phyloP scores from a whole-genome alignment of 2,113 vertebrate species.

The Corythornis vintsioides region DNA sequence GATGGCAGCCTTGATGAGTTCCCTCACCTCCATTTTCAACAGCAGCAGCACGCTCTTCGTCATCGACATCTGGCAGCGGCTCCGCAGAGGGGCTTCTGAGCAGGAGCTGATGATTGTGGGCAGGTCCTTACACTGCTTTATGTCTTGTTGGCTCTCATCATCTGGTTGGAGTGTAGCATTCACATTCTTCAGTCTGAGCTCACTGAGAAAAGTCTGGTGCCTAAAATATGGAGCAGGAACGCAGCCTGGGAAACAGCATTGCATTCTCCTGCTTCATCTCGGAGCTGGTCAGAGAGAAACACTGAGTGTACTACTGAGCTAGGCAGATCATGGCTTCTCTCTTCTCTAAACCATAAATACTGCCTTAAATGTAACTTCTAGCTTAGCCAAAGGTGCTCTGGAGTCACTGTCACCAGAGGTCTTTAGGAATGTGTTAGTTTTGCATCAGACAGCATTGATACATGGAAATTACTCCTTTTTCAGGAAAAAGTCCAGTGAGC shows the following conservation, averaged over 20 bases:
- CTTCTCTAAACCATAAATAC: neutral
- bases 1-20: constrained; percentile 95
- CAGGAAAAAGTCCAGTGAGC: neutral
- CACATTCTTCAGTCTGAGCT: neutral
- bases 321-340: neutral
- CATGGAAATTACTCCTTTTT: neutral
- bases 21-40: constrained; percentile 96
- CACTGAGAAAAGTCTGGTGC: neutral
- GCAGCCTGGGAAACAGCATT: neutral
- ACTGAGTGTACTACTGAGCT: neutral
- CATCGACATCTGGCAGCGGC: constrained; percentile 88
- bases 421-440: neutral
- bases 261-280: neutral
- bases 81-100: constrained; percentile 82
- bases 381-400: neutral
- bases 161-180: neutral
- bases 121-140: constrained; percentile 77
- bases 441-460: neutral
- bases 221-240: neutral
- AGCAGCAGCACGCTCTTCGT: constrained; percentile 95
- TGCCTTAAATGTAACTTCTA: neutral
- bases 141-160: neutral
- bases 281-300: neutral
- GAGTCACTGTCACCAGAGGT: neutral
- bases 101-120: constrained; percentile 93